Base-by-base conservation (phyloP, 2,888 invertebrate species). In the Tanytarsus gracilentus region DNA sequence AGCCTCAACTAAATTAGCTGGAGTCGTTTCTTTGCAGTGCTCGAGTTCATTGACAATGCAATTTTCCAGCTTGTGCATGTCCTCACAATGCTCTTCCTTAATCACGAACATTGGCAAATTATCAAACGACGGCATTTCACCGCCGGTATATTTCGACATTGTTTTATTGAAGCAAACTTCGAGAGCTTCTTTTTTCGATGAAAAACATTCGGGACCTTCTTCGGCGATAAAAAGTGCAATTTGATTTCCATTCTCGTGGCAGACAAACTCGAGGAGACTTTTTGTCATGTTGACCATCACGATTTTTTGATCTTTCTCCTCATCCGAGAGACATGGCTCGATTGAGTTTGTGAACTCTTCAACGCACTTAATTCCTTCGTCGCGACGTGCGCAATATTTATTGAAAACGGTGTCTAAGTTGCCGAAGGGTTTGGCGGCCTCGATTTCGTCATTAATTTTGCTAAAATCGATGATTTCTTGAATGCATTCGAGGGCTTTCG, bases 1-100 rank as follows among this genome's bases (percentile, higher is more conserved):
- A 0, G 88, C 82, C 63, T 88, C 87, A 0, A 84, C 80, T 67
- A 90, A 83, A 72, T 90, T 90, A 27, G 82, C 84, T 0, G 89
- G 87, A 0, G 89, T 89, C 5, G 86, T 85, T 50, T 86, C 83
- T 0, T 72, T 68, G 67, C 90, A 90, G 4, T 74, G 75, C 67
- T 85, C 86, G 60, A 87, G 27, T n/a, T 60, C 50, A 3, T 30
- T 27, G 4, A 60, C 60, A n/a, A 60, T 18, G 27, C 60, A 60
- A 1, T 27, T 7, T 21, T 60, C 60, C 2, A 60, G 50, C 9
- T 33, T 36, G n/a, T 49, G 36, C 60, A 60, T 60, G 18, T 60
- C 60, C 1, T 4, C n/a, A 62, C 74, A 74, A 56, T 74, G 69
- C 50, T 72, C 72, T 55, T 78, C 75, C 55, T 80, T 81, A 61